phyloP scores from a whole-genome alignment of 2,113 vertebrate species.

The Lepisosteus oculatus region DNA sequence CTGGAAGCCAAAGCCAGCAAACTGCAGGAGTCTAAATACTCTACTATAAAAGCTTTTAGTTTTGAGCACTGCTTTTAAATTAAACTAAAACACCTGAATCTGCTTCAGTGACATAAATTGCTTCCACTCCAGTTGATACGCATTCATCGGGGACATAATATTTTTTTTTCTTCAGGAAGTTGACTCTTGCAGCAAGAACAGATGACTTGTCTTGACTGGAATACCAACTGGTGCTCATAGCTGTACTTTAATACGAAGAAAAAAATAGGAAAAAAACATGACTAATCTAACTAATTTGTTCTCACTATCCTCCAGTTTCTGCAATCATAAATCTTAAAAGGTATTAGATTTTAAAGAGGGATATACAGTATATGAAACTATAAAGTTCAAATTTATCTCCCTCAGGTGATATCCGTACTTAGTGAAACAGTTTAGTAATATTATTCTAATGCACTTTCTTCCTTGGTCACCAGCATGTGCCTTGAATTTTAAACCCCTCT shows the following conservation, averaged over 20 bases:
- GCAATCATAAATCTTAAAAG: background rate
- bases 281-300: background rate
- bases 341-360: background rate
- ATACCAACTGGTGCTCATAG: too few relatives aligned
- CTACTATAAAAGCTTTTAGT: too few relatives aligned
- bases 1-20: too few relatives aligned
- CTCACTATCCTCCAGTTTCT: background rate
- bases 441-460: background rate
- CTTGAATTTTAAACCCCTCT: slow-evolving; percentile 4
- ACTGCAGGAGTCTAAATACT: too few relatives aligned
- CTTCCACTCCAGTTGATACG: too few relatives aligned
- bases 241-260: background rate
- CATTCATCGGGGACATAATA: too few relatives aligned
- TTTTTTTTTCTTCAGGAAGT: too few relatives aligned
- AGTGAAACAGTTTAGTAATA: background rate
- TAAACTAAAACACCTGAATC: too few relatives aligned
- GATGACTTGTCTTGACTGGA: too few relatives aligned
- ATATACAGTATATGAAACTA: background rate
- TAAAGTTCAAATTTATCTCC: background rate
- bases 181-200: too few relatives aligned
- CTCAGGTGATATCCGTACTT: background rate
- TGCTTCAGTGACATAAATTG: too few relatives aligned
- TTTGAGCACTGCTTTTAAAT: too few relatives aligned
- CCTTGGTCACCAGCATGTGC: background rate
- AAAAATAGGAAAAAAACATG: background rate